Conservation (phyloP, 2,797 vertebrate species). For the Morus bassanus region DNA sequence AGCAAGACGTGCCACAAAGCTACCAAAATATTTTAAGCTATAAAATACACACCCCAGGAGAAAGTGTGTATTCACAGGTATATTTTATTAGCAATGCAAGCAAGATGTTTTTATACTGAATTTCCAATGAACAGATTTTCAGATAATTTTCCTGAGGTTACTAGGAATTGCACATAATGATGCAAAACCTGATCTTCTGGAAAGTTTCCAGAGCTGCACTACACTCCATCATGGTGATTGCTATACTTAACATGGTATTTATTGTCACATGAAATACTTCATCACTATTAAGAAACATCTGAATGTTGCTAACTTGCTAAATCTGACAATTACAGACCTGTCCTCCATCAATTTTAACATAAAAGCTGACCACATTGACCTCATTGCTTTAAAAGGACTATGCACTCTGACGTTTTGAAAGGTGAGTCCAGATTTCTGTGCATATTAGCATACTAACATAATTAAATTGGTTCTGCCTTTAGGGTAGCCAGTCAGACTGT, state of each 20-base stretch:
- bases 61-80: neutral
- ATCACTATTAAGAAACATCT: neutral
- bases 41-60: neutral
- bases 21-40: neutral
- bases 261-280: neutral
- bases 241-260: neutral
- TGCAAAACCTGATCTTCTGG: neutral
- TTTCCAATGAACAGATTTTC: slow-evolving; percentile 8
- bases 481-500: slow-evolving; percentile 53
- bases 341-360: neutral
- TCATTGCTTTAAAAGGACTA: neutral
- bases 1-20: neutral
- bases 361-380: slow-evolving; percentile 12
- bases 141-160: neutral
- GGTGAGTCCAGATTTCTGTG: slow-evolving; percentile 2
- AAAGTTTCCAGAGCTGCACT: neutral
- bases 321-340: slow-evolving; percentile 24
- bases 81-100: neutral
- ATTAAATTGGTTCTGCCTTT: slow-evolving; percentile 56
- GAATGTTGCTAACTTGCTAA: neutral
- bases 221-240: neutral
- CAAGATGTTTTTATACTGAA: neutral
- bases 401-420: neutral
- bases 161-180: neutral
- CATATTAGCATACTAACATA: slow-evolving; percentile 24